Evolutionary conservation across 2,888 invertebrate species (phyloP), one percentile per base, ranked within the genome.

Genomic region (Oxycera nigricornis): DNA sequence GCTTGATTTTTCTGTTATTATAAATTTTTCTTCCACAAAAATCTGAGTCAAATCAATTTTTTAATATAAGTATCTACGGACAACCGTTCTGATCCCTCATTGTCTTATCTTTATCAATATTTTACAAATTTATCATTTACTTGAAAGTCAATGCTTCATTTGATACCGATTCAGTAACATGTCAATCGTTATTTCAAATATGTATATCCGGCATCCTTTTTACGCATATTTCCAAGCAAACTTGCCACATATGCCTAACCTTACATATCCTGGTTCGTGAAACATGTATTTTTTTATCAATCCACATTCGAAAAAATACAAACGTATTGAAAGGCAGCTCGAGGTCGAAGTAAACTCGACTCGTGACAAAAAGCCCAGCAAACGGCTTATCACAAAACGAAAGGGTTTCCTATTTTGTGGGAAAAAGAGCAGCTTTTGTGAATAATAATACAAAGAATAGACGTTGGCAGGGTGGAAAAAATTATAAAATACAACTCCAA

Each of bases 361-460:
- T 65, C 30, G 24, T 65, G 30, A 62, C 35, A 62, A 22, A 62
- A 31, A 62, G 65, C 39, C 65, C 65, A 41, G 24, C 65, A 24
- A 65, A 59, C 22, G 28, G 52, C 70, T 55, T 70, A 31, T 22
- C 22, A 52, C 22, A 14, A 70, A 70, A 70, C 55, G 70, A 70
- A 70, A 70, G 70, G 70, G 70, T 70, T 70, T 70, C 70, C 70
- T 35, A 20, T 70, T 31, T 31, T 26, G 50, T 68, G 50, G 50
- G 17, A 52, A 70, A 70, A 70, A 52, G 46, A 50, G 17, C 50
- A 68, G 39, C 41, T 41, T 65, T 41, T n/a, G 39, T 41, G 52
- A 52, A 70, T 31, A 24, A 24, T 70, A 70, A 17, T 62, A 65
- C 39, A 39, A n/a, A 0, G 24, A 22, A 24, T 14, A 65, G 3